Percentiles rank a stretch among this genome's conserved stretches.
Conservation (phyloP, 2,888 invertebrate species). For the Sinopyrophorus schimmeli region DNA sequence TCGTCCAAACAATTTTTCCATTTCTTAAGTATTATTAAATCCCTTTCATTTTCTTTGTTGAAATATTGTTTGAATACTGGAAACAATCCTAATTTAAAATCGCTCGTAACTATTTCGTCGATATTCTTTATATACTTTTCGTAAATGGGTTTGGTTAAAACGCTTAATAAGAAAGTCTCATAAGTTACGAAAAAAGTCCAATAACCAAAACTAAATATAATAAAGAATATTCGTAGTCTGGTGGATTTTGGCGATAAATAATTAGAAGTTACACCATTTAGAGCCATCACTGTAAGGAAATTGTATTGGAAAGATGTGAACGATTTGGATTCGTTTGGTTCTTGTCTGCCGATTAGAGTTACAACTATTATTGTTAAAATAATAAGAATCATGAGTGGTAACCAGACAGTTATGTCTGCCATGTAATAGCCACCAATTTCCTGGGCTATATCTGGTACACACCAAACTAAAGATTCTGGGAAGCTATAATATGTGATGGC, state of each 20-base stretch:
- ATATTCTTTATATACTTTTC: conserved; percentile 39
- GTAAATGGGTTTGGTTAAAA: conserved; percentile 39
- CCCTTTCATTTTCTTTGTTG: conserved; percentile 21
- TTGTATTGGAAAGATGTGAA: conserved; percentile 23
- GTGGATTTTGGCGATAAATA: conserved; percentile 40
- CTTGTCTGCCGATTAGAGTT: no score
- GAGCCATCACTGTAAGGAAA: no score
- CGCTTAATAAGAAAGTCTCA: conserved; percentile 41
- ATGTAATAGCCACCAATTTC: no score
- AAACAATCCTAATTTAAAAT: conserved; percentile 39
- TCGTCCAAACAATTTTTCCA: conserved; percentile 35
- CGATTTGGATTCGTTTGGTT: conserved; percentile 15
- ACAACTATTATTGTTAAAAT: no score
- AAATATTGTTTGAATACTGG: conserved; percentile 37
- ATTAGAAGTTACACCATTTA: no score
- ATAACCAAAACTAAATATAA: conserved; percentile 38
- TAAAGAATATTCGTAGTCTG: conserved; percentile 34
- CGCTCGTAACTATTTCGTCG: conserved; percentile 38
- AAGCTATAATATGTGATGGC: conserved; percentile 44
- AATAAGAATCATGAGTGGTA: no score
- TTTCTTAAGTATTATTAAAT: conserved; percentile 18
- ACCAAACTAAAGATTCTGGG: conserved; percentile 47
- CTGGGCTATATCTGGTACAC: conserved; percentile 46
- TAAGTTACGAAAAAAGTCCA: conserved; percentile 40
- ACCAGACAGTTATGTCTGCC: no score